Base-by-base conservation (phyloP, 2,888 invertebrate genomes). In the Ormyrus nitidulus region DNA sequence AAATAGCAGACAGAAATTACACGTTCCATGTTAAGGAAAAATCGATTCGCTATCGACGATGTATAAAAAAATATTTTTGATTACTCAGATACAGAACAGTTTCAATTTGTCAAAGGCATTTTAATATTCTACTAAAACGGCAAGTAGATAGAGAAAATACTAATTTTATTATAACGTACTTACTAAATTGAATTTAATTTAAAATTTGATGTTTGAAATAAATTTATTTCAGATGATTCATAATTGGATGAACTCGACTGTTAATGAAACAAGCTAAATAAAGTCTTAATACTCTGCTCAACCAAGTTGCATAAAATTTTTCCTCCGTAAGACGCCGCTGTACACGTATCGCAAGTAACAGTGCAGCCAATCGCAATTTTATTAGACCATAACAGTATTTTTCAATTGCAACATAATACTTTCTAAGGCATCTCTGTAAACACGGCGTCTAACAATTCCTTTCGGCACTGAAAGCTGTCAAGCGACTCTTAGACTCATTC, bases 311-410 rank as follows among this genome's bases (percentile, higher is more conserved):
- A 51, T 64, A 49, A 73, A 74, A 56, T 62, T 56, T 74, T 75
- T 58, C 51, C 9, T 2, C 34, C 6, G 34, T 49, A 34, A 34
- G 34, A 0, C 34, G 0, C 13, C 13, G 11, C 13, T 11, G 44
- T 56, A 10, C 73, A 11, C 48, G 1, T 19, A 71, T 46, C 44
- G 34, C 48, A 5, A 34, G 7, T 34, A 46, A 48, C 65, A 44
- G 10, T 10, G 10, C 34, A 59, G 8, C 53, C 71, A 62, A 48
- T 56, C 13, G 44, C 64, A 68, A 69, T 81, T 77, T 81, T 74
- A 77, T 77, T 77, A 69, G 77, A 59, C 74, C 73, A 74, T 70
- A 73, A 70, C 70, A 65, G 74, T 73, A 81, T 81, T 77, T 81
- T 74, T 49, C 69, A 34, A 34, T 74, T 70, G 74, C 76, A 75